phyloP scores from a whole-genome alignment of 2,888 invertebrate species.

The Sinelater perroti region DNA sequence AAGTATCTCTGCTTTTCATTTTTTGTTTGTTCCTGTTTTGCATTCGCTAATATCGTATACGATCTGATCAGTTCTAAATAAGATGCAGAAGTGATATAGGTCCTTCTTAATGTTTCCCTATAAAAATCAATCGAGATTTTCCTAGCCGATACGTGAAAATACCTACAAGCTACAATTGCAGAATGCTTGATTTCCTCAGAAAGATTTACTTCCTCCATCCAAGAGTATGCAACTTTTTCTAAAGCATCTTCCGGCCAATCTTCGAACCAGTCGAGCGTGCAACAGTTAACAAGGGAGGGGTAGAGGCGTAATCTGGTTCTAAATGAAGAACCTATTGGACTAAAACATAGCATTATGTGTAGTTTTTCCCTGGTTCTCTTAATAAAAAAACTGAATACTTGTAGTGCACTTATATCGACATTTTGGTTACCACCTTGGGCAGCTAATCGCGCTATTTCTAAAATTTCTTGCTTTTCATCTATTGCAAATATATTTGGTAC shows the following conservation, averaged over 20 bases:
- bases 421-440: conserved; percentile 81
- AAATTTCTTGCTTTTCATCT: conserved; percentile 85
- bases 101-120: conserved; percentile 72
- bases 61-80: conserved; percentile 83
- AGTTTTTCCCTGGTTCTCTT: conserved; percentile 81
- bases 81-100: conserved; percentile 86
- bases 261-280: conserved; percentile 91
- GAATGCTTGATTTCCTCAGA: conserved; percentile 70
- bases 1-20: conserved; percentile 74
- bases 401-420: conserved; percentile 81
- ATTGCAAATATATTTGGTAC: conserved; percentile 85
- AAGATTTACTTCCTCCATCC: conserved; percentile 80
- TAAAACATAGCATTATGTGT: conserved; percentile 85
- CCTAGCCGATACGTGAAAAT: conserved; percentile 85
- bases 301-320: conserved; percentile 78
- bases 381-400: conserved; percentile 77
- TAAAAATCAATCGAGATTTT: conserved; percentile 71
- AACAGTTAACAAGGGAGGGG: conserved; percentile 87
- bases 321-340: conserved; percentile 86
- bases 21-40: conserved; percentile 77
- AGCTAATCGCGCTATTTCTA: conserved; percentile 76
- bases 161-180: conserved; percentile 81
- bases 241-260: conserved; percentile 90
- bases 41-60: conserved; percentile 75
- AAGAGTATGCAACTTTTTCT: conserved; percentile 80